Evolutionary conservation across 2,888 invertebrate species (phyloP).

Genomic region (Aelia acuminata): DNA sequence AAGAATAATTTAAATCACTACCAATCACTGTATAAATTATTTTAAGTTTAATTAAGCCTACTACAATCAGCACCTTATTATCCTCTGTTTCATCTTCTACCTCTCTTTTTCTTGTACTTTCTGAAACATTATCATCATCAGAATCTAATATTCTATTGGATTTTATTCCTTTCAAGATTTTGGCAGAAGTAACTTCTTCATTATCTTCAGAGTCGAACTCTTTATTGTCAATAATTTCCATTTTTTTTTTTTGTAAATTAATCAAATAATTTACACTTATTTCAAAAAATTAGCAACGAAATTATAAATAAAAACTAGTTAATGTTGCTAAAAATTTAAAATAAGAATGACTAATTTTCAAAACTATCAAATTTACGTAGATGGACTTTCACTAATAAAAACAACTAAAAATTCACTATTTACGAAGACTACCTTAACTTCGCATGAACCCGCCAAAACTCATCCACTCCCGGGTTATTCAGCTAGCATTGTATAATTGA

Average conservation of each 20-base stretch:
- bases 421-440: background rate
- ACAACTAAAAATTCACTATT: background rate
- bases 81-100: background rate
- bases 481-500: background rate
- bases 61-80: background rate
- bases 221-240: background rate
- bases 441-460: background rate
- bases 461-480: background rate
- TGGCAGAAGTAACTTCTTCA: slow-evolving; percentile 1
- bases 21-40: too few species aligned
- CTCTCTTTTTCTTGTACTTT: background rate
- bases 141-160: slow-evolving; percentile 22
- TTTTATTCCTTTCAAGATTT: background rate
- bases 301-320: background rate
- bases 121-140: background rate
- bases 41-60: background rate
- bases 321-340: background rate
- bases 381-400: background rate
- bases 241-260: background rate
- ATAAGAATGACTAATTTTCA: background rate
- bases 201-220: background rate
- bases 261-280: background rate
- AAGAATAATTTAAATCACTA: too few species aligned
- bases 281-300: background rate
- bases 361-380: background rate